Evolutionary conservation across 1,140 invertebrate species (phyloP).

Genomic region (Drosophila nigromelanica): DNA sequence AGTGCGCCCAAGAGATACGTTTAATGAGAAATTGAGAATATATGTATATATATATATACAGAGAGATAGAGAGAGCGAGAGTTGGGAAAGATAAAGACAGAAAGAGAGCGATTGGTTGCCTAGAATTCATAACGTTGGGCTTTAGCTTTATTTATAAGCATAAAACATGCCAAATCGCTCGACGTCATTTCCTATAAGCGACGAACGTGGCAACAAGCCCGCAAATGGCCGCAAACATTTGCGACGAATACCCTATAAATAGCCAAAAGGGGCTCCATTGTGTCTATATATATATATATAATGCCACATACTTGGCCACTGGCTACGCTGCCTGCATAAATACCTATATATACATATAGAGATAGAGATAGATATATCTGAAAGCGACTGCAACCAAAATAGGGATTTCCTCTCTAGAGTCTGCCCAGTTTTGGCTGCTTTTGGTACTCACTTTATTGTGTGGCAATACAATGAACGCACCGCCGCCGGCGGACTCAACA

Average conservation of each 20-base stretch:
- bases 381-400: conserved; percentile 60
- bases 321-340: neutral
- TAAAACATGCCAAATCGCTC: conserved; percentile 46
- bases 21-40: conserved; percentile 24
- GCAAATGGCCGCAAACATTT: conserved; percentile 68
- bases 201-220: conserved; percentile 54
- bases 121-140: conserved; percentile 62
- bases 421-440: neutral
- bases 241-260: conserved; percentile 61
- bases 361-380: neutral
- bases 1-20: conserved; percentile 55
- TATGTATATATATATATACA: too few species aligned
- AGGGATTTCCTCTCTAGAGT: conserved; percentile 19
- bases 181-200: conserved; percentile 58
- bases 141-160: conserved; percentile 39
- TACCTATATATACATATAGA: neutral
- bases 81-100: conserved; percentile 3
- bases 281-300: conserved; percentile 23
- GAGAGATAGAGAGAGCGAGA: conserved; percentile 11
- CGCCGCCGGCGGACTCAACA: conserved; percentile 98
- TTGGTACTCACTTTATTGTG: conserved; percentile 93
- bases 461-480: conserved; percentile 98
- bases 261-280: conserved; percentile 43
- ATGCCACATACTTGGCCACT: too few species aligned
- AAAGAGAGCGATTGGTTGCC: conserved; percentile 1